These are phyloP conservation scores for Hypena proboscidalis DNA, from an alignment of 2,888 invertebrate species.

Conservation along the genomic window DNA sequence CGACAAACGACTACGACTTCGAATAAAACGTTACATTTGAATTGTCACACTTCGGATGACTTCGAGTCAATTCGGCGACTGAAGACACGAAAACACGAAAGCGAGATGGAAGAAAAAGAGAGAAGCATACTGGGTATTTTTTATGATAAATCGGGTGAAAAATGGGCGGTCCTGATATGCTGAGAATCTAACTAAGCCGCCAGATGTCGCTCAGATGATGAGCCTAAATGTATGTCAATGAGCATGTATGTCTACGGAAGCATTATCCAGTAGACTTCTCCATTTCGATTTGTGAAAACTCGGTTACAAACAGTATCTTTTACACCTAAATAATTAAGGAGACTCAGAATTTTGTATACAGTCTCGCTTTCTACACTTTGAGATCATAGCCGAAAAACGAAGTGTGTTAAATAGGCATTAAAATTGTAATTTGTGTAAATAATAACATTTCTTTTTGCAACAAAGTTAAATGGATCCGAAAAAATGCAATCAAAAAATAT, in stretches of 20 bases:
- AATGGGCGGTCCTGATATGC: too few relatives aligned
- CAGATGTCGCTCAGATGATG: too few relatives aligned
- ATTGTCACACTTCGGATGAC: constrained; percentile 29
- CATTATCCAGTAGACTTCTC: too few relatives aligned
- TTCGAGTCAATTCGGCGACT: constrained; percentile 9
- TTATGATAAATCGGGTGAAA: not conserved
- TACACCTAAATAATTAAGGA: too few relatives aligned
- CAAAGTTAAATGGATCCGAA: not conserved
- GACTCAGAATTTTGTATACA: not conserved
- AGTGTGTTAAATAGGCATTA: constrained; percentile 39
- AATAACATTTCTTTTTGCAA: constrained; percentile 28
- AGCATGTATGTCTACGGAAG: too few relatives aligned
- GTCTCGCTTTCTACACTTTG: constrained; percentile 13
- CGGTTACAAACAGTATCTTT: too few relatives aligned
- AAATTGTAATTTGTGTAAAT: constrained; percentile 31
- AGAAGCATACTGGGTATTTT: not conserved
- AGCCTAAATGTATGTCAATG: too few relatives aligned
- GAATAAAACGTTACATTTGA: constrained; percentile 31
- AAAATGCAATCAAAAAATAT: constrained; percentile 1
- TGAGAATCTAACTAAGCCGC: too few relatives aligned
- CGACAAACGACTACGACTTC: constrained; percentile 36
- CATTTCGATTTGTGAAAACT: too few relatives aligned
- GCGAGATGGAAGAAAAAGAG: not conserved
- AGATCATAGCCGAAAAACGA: constrained; percentile 22
- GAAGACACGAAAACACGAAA: constrained; percentile 7